Evolutionary conservation across 2,888 invertebrate genomes (phyloP).

Genomic region (Cataglyphis albicans): DNA sequence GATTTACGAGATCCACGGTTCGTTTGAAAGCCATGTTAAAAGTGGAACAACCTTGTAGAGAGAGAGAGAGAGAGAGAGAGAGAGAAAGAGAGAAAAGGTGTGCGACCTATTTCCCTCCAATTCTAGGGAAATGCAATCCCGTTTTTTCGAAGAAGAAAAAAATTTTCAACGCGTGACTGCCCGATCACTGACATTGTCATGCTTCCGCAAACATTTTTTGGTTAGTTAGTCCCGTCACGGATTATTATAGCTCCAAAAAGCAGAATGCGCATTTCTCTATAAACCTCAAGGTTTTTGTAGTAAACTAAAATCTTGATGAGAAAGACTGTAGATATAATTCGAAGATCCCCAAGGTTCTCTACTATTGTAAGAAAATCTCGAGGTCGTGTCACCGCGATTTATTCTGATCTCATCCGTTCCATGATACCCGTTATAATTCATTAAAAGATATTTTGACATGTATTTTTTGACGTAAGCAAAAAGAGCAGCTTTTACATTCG

Average conservation of each 20-base stretch:
- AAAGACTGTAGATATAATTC: neutral
- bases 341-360: constrained; percentile 3
- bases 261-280: constrained; percentile 41
- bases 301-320: neutral
- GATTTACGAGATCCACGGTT: constrained; percentile 80
- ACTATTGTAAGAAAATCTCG: constrained; percentile 44
- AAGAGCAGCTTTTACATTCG: neutral
- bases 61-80: neutral
- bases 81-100: neutral
- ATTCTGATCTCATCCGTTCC: constrained; percentile 66
- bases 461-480: neutral
- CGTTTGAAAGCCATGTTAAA: constrained; percentile 78
- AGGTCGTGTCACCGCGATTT: constrained; percentile 66
- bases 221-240: constrained; percentile 79
- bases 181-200: constrained; percentile 66
- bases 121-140: constrained; percentile 63
- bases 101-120: constrained; percentile 64
- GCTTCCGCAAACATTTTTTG: constrained; percentile 83
- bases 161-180: constrained; percentile 78
- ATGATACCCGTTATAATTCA: neutral
- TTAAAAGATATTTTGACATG: neutral
- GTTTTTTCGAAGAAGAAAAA: constrained; percentile 71
- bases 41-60: constrained; percentile 74
- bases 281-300: constrained; percentile 68
- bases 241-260: constrained; percentile 71